Percentiles rank a stretch among this genome's conserved stretches.
These are phyloP conservation scores for Leucoraja erinaceus DNA, from an alignment of 2,113 vertebrate genomes.

Conservation along the genomic window DNA sequence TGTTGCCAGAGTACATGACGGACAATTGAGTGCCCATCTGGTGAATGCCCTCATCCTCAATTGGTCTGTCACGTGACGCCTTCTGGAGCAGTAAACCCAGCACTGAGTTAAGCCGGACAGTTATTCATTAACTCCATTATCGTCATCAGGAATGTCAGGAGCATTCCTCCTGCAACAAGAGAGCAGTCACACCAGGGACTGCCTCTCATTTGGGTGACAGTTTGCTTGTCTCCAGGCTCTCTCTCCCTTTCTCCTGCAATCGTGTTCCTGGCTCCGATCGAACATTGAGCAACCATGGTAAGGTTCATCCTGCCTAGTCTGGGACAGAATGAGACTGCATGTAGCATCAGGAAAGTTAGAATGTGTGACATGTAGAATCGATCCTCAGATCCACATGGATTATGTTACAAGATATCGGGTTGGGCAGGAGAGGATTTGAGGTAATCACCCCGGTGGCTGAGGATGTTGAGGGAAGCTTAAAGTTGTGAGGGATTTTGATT, in stretches of 20 bases:
- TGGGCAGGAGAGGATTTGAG: not conserved
- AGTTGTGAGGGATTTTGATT: not conserved
- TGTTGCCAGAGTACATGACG: not conserved
- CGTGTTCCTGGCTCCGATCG: not conserved
- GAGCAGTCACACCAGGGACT: too few species aligned
- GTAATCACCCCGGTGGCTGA: not conserved
- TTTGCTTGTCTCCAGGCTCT: not conserved
- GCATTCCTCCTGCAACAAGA: not conserved
- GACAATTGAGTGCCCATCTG: not conserved
- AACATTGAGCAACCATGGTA: not conserved
- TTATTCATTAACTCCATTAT: not conserved
- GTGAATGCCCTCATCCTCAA: not conserved
- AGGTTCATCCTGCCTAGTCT: not conserved
- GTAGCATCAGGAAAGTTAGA: too few species aligned
- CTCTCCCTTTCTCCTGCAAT: not conserved
- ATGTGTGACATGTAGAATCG: not conserved
- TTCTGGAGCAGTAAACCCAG: too few species aligned
- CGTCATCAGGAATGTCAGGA: not conserved
- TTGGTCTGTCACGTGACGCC: too few species aligned
- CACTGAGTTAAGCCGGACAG: not conserved
- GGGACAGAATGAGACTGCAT: not conserved
- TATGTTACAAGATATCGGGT: not conserved
- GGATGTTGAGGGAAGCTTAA: not conserved
- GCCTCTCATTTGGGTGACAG: not conserved
- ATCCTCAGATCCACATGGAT: too few species aligned